Conservation (phyloP, 2,113 vertebrate genomes). For the Pterocles orientalis region DNA sequence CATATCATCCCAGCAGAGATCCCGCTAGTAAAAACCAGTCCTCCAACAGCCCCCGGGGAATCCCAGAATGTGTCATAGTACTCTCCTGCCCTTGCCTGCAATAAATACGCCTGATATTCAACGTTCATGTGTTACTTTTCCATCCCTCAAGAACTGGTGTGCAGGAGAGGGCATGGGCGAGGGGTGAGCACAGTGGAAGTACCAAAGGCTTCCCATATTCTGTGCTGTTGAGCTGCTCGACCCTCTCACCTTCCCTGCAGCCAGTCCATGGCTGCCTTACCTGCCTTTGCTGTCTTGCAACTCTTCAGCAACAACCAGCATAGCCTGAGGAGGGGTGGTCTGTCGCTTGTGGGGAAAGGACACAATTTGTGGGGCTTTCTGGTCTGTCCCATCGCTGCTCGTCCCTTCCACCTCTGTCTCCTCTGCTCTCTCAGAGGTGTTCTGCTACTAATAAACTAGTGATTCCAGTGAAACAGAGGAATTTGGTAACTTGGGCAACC, state of each 20-base stretch:
- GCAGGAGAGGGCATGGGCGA: neutral
- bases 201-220: neutral
- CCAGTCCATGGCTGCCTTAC: neutral
- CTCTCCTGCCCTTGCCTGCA: neutral
- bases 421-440: neutral
- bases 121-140: neutral
- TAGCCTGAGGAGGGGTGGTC: neutral
- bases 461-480: neutral
- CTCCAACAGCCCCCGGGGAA: neutral
- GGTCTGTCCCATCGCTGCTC: neutral
- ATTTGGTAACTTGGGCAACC: neutral
- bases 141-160: neutral
- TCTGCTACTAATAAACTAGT: neutral
- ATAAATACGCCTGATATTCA: neutral
- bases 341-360: neutral
- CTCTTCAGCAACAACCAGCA: neutral
- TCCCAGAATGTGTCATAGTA: neutral
- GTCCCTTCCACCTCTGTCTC: neutral
- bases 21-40: neutral
- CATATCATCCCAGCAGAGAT: conserved; percentile 18
- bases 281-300: neutral
- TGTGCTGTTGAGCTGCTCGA: fast-evolving
- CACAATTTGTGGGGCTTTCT: neutral
- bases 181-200: neutral
- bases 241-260: neutral